phyloP scores from a whole-genome alignment of 92 coral and sea anemone genomes.

The Porites rus region DNA sequence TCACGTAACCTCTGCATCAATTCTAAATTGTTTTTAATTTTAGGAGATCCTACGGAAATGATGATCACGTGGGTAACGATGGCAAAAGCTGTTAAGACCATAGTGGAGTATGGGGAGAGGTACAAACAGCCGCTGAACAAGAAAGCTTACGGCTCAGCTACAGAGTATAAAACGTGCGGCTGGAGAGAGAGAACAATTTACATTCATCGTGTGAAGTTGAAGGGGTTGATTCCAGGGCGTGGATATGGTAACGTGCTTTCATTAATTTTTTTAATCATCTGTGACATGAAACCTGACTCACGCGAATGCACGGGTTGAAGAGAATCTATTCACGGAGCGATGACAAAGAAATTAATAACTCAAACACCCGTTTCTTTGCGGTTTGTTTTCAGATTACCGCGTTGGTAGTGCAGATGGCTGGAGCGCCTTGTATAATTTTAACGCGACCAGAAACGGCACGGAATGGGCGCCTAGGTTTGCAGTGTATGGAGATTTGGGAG shows the following conservation, averaged over 20 bases:
- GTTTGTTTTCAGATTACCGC: conserved; percentile 76
- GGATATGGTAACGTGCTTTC: conserved; percentile 71
- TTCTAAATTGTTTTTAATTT: neutral
- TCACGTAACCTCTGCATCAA: no score
- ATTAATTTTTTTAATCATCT: neutral
- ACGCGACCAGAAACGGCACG: conserved; percentile 80
- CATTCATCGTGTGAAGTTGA: conserved; percentile 86
- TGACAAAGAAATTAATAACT: neutral
- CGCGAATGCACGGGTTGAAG: neutral
- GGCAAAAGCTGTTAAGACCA: conserved; percentile 56
- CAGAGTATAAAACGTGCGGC: conserved; percentile 78
- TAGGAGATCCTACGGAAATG: conserved; percentile 87
- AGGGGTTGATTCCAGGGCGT: conserved; percentile 65
- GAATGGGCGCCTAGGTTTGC: conserved; percentile 95
- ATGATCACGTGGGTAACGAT: conserved; percentile 93
- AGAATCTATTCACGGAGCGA: no score
- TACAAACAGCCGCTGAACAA: conserved; percentile 64
- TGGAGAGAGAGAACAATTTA: conserved; percentile 74
- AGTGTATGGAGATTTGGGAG: conserved; percentile 96
- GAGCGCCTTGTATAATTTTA: conserved; percentile 89
- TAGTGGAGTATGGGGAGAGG: conserved; percentile 86
- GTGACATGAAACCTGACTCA: no score
- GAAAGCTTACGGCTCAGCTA: conserved; percentile 56
- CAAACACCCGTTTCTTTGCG: neutral
- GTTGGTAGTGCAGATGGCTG: conserved; percentile 95